Conservation (phyloP, 30 jellyfish, hydroid and myxozoan genomes). For the Rhopilema esculentum region DNA sequence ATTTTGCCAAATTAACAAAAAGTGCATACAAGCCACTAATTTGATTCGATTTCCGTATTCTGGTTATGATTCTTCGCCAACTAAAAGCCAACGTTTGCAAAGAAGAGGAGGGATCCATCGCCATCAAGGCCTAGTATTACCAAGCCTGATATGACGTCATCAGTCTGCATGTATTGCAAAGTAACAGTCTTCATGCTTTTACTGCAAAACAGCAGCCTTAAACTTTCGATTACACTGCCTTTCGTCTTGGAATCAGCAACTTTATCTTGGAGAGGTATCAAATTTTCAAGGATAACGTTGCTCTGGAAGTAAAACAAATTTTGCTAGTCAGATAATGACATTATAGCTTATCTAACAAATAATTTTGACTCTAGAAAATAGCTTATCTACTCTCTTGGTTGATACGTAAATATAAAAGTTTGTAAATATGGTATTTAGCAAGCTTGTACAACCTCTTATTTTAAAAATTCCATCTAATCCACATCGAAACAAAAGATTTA, state of each 20-base stretch:
- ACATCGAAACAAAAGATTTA: no score
- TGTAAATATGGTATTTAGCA: no score
- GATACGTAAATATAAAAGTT: no score
- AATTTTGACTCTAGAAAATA: no score
- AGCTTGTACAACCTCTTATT: no score
- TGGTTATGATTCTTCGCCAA: background rate
- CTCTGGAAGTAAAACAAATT: slow-evolving; percentile 32
- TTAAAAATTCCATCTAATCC: no score
- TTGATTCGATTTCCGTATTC: background rate
- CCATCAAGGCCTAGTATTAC: slow-evolving; percentile 21
- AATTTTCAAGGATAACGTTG: slow-evolving; percentile 63
- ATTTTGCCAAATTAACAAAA: no score
- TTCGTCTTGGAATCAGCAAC: background rate
- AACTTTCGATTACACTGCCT: slow-evolving; percentile 4
- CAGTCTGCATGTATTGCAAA: slow-evolving; percentile 64
- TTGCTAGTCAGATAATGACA: background rate
- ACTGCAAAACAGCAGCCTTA: slow-evolving; percentile 34
- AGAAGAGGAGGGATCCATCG: slow-evolving; percentile 38
- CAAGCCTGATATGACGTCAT: slow-evolving; percentile 72
- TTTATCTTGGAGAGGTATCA: slow-evolving; percentile 14
- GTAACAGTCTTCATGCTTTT: slow-evolving; percentile 6
- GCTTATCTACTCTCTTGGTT: no score
- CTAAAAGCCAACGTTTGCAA: slow-evolving; percentile 66
- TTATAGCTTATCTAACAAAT: no score
- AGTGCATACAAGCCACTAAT: background rate